Base-by-base conservation (phyloP, 1,140 invertebrate species). In the Cepaea nemoralis region DNA sequence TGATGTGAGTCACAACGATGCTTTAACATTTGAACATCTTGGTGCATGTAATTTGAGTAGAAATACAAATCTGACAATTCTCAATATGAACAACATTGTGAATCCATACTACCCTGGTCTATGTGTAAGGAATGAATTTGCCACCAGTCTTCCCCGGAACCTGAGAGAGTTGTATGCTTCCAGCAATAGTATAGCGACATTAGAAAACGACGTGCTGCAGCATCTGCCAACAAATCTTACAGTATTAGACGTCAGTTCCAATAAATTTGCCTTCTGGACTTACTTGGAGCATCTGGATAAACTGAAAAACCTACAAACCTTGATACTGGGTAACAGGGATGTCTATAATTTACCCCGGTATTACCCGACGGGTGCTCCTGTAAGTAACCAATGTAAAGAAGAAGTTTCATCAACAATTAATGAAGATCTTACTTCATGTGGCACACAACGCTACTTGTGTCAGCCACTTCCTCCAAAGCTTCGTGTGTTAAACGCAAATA, bases 381-480 rank as follows among this genome's bases (percentile, higher is more conserved):
- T 19, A 12, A 3, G 8, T 22, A 12, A 14, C 14, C 16, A 14
- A 3, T 35, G 12, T 12, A 31, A 39, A 69, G 22, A 8, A 14
- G 2, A 8, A 33, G 3, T 5, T 8, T 24, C 22, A 55, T 55
- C 22, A 5, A 22, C 19, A n/a, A n/a, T n/a, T n/a, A n/a, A n/a
- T n/a, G 45, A 48, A 48, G 45, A 12, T 8, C 8, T 12, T 8
- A 48, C 45, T 19, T 19, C 8, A 0, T 31, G 2, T 31, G 59
- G 33, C 8, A 63, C 6, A 16, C 8, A 63, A 6, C 35, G 22
- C 12, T 19, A 70, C 39, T 40, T 70, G 22, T 0, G 5, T 5
- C 69, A 40, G 19, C 35, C 69, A 42, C 69, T 70, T 14, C 69
- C 69, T 14, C 69, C 69, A 42, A 70, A 70, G 27, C 39, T 70